Base-by-base conservation (phyloP, 35 echinoderm and acorn worm species). In the Hemicentrotus pulcherrimus region DNA sequence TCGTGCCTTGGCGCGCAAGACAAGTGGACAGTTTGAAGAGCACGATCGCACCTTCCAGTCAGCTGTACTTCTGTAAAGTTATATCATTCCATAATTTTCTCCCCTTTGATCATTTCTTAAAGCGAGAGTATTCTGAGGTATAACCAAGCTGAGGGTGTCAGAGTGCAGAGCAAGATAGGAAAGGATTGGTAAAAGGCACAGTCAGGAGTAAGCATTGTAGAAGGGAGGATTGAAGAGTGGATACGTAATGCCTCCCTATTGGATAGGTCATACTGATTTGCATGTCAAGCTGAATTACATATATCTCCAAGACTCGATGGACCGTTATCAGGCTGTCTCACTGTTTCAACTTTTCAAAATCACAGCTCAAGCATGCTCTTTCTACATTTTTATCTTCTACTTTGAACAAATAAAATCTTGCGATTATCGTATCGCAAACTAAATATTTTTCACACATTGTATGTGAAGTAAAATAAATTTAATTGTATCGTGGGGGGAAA, bases 201-300 rank as follows among this genome's bases (percentile, higher is more conserved):
- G 22, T 13, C 9, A 33, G 86, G 86, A 47, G 88, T 5, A 47
- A 6, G 88, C 32, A 90, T 15, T 11, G 2, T 45, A 45, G 88
- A 47, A 22, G 16, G 1, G 9, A 90, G 12, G 91, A 58, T 55
- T 28, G 91, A 55, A 93, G 6, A 33, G n/a, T 55, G 46, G 91
- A 46, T 46, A 93, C 41, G 22, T 30, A 93, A 93, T 93, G 47
- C 91, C 91, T 28, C 9, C 22, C 18, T 47, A 24, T 45, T 14
- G 48, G 19, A 93, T 93, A 58, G 14, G 91, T 93, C 47, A 58
- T 58, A 58, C 91, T 47, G n/a, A 93, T 46, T 93, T 93, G 48
- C 46, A 93, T 47, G 32, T n/a, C 18, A 7, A 11, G 48, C n/a
- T 55, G 65, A 28, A 78, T 78, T 78, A 78, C 22, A 78, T 28